Evolutionary conservation across 2,888 invertebrate species (phyloP).

Genomic region (Pyrochroa serraticornis): DNA sequence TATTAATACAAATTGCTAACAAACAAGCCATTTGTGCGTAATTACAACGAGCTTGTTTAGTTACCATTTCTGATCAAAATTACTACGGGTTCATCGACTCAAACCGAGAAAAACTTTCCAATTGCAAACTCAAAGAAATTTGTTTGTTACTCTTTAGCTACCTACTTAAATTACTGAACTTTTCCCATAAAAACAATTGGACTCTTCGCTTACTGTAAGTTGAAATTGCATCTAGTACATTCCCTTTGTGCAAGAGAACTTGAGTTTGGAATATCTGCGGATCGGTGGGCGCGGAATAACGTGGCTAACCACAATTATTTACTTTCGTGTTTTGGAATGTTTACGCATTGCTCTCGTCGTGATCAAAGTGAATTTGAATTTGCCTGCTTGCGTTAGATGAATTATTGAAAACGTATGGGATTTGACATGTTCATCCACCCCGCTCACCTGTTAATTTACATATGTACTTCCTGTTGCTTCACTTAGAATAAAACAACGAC

Average conservation of each 20-base stretch:
- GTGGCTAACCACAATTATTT: conserved; percentile 35
- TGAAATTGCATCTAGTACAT: conserved; percentile 22
- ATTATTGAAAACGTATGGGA: conserved; percentile 33
- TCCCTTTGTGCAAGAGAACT: conserved; percentile 20
- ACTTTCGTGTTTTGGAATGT: conserved; percentile 37
- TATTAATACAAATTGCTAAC: no score
- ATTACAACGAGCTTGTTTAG: no score
- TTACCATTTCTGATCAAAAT: no score
- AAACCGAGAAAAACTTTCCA: no score
- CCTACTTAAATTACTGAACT: no score
- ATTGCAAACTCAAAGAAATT: no score
- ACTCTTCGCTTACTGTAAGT: neutral
- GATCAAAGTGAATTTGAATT: conserved; percentile 38
- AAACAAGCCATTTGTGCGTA: no score
- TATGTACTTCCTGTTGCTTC: no score
- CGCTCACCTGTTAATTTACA: neutral
- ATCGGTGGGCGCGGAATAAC: conserved; percentile 26
- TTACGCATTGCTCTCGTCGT: conserved; percentile 32
- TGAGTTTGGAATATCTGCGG: conserved; percentile 24
- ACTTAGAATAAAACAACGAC: no score
- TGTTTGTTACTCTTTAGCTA: no score
- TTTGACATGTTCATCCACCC: conserved; percentile 17
- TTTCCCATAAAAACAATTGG: no score
- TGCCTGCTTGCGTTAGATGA: conserved; percentile 31
- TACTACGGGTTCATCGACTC: no score